These are phyloP conservation scores for Aphidoletes aphidimyza DNA, from an alignment of 2,888 invertebrate species.

Conservation along the genomic window DNA sequence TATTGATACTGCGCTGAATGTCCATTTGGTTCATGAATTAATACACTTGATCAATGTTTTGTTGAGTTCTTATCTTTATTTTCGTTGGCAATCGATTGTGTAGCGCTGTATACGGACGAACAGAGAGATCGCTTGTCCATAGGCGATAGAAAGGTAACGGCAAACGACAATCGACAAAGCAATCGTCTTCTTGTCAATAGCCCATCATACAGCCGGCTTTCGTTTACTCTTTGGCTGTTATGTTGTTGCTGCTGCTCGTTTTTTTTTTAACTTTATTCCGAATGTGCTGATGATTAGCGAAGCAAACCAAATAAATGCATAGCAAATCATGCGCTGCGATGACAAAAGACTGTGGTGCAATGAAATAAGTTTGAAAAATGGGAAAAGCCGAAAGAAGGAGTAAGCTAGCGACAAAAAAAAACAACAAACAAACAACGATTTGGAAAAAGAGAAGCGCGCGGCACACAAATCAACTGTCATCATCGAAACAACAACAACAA, in stretches of 20 bases:
- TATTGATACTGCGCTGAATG: too few relatives aligned
- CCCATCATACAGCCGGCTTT: not conserved
- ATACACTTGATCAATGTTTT: not conserved
- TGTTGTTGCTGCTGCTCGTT: not conserved
- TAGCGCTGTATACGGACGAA: not conserved
- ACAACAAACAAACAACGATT: not conserved
- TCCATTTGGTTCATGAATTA: conserved; percentile 10
- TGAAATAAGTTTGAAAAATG: not conserved
- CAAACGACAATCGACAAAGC: conserved; percentile 23
- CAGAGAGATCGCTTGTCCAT: not conserved
- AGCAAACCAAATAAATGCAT: conserved; percentile 31
- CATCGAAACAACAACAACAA: too few relatives aligned
- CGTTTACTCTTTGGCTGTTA: not conserved
- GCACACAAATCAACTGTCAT: conserved; percentile 43
- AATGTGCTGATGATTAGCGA: not conserved
- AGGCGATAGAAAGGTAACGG: conserved; percentile 34
- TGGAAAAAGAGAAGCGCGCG: not conserved
- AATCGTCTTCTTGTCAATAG: not conserved
- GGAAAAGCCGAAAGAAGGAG: too few relatives aligned
- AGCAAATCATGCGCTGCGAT: not conserved
- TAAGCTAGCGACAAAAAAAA: not conserved
- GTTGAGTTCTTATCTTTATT: not conserved
- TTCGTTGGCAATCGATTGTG: not conserved
- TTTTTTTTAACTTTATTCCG: not conserved
- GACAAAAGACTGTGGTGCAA: not conserved